Evolutionary conservation across 2,888 invertebrate species (phyloP).

Genomic region (Drosophila cognata): DNA sequence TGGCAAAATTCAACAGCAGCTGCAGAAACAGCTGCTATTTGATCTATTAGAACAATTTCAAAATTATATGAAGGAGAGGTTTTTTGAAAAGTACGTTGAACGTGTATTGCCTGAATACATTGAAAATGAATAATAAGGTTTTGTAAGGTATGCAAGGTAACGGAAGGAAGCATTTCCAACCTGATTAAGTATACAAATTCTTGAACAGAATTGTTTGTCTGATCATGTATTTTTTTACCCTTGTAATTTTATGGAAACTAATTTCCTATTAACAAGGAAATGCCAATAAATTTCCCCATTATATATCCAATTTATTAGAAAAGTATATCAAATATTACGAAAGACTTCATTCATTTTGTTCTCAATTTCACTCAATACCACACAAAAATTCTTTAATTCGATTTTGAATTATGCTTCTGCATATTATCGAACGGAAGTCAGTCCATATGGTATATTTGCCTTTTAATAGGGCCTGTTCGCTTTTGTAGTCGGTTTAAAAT

Average conservation of each 20-base stretch:
- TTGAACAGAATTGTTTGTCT: not conserved
- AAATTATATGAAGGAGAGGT: not conserved
- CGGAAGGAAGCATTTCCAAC: not conserved
- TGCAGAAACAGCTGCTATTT: constrained; percentile 43
- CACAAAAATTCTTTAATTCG: not conserved
- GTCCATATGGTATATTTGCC: constrained; percentile 30
- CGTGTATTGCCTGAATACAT: not conserved
- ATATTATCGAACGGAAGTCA: constrained; percentile 1
- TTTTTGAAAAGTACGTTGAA: no score
- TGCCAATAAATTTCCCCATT: not conserved
- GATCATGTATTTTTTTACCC: not conserved
- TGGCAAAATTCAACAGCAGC: constrained; percentile 36
- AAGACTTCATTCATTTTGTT: not conserved
- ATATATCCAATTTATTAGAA: not conserved
- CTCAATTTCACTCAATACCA: not conserved
- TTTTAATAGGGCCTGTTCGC: constrained; percentile 11
- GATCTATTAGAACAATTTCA: not conserved
- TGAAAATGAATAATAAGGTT: not conserved
- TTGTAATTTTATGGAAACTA: not conserved
- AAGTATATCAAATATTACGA: not conserved
- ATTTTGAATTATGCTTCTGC: not conserved
- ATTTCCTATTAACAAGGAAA: not conserved
- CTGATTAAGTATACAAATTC: not conserved
- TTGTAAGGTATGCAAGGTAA: not conserved
- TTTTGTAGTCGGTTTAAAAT: constrained; percentile 12